phyloP scores from a whole-genome alignment of 2,888 invertebrate species.

The Mimas tiliae region DNA sequence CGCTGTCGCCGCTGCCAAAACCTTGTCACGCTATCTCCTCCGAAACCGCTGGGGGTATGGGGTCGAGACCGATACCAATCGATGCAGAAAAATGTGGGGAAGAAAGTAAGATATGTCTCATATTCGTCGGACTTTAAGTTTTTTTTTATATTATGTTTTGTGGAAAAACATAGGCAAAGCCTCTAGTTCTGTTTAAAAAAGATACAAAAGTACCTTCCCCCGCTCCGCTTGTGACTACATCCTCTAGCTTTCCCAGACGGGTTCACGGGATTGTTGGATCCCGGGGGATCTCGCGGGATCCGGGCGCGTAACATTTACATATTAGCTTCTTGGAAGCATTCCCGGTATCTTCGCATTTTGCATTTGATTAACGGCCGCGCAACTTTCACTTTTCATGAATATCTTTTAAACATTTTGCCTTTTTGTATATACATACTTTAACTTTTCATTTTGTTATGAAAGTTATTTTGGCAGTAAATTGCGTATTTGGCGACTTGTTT shows the following conservation, averaged over 20 bases:
- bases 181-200: no score
- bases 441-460: background rate
- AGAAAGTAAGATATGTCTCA: no score
- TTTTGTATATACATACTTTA: background rate
- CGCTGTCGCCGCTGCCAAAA: no score
- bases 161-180: no score
- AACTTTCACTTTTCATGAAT: constrained; percentile 22
- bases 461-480: background rate
- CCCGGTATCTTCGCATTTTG: constrained; percentile 7
- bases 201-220: no score
- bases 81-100: no score
- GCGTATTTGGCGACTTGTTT: background rate
- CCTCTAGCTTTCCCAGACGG: constrained; percentile 39
- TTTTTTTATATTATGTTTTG: no score
- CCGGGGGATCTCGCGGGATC: constrained; percentile 32
- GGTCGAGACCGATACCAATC: no score
- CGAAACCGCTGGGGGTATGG: no score
- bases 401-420: constrained; percentile 8
- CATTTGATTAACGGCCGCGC: constrained; percentile 13
- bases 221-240: constrained; percentile 8
- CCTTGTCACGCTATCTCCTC: no score
- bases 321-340: constrained; percentile 35
- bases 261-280: constrained; percentile 37
- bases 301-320: constrained; percentile 48
- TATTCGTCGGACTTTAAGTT: no score